Percentiles rank a stretch among this genome's conserved stretches.
phyloP scores from a whole-genome alignment of 1,140 invertebrate species.

The Agrypnia vestita region DNA sequence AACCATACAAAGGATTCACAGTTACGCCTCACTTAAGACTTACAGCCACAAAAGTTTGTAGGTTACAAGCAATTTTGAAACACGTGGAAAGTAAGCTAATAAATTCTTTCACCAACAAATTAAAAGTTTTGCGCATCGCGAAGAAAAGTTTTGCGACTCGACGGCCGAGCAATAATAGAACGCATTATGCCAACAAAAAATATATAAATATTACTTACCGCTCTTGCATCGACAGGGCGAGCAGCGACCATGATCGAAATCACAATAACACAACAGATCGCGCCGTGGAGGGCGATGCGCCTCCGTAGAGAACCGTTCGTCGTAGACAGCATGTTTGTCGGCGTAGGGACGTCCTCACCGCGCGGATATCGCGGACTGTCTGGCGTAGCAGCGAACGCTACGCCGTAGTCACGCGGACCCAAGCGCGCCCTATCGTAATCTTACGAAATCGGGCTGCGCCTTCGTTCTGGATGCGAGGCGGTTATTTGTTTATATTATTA shows the following conservation, averaged over 20 bases:
- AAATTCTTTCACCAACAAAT: background rate
- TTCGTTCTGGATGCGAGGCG: background rate
- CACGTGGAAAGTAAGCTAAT: too few relatives aligned
- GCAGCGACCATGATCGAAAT: slow-evolving; percentile 20
- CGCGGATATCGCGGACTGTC: slow-evolving; percentile 43
- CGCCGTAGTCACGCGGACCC: slow-evolving; percentile 20
- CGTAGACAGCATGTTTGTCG: slow-evolving; percentile 4
- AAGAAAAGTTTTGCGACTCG: slow-evolving; percentile 7
- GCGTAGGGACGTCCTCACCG: slow-evolving; percentile 27
- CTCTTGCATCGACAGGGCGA: slow-evolving; percentile 31
- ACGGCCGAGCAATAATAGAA: background rate
- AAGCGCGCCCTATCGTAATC: background rate
- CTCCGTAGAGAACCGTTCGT: slow-evolving; percentile 20
- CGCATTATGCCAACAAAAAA: background rate
- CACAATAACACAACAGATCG: slow-evolving; percentile 46
- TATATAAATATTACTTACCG: slow-evolving; percentile 31
- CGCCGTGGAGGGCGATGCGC: slow-evolving; percentile 18
- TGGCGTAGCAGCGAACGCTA: slow-evolving; percentile 9
- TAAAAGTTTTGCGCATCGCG: slow-evolving; percentile 4
- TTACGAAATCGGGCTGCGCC: too few relatives aligned
- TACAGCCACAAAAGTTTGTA: too few relatives aligned
- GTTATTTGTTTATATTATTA: background rate
- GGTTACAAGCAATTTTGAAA: too few relatives aligned
- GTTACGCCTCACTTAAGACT: too few relatives aligned
- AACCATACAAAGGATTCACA: too few relatives aligned